Evolutionary conservation across 2,113 vertebrate genomes (phyloP).

Genomic region (Psilopogon haemacephalus): DNA sequence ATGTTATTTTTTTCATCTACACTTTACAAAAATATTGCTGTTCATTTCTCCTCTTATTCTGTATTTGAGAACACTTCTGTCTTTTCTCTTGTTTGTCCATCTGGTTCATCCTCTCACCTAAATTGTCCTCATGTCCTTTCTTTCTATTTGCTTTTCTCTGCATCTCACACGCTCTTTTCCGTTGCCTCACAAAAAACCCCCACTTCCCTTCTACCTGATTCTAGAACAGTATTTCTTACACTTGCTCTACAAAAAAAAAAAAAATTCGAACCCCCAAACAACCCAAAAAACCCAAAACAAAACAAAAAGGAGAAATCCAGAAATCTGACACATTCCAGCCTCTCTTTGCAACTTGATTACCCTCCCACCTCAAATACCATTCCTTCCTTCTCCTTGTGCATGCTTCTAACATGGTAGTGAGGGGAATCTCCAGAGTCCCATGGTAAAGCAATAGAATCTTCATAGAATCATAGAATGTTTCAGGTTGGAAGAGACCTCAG

Average conservation of each 20-base stretch:
- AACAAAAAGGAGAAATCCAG: background rate
- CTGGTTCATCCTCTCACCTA: background rate
- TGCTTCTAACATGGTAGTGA: background rate
- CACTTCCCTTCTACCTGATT: background rate
- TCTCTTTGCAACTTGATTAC: background rate
- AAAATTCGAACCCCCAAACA: fast-evolving
- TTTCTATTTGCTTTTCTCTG: background rate
- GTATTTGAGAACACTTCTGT: background rate
- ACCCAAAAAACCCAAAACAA: background rate
- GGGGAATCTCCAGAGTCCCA: background rate
- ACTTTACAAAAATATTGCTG: background rate
- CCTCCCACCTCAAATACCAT: background rate
- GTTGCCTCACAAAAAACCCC: background rate
- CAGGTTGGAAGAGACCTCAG: too few species aligned
- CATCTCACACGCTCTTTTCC: background rate
- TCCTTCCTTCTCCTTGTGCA: background rate
- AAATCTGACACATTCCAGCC: background rate
- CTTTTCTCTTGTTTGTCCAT: background rate
- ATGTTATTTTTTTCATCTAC: background rate
- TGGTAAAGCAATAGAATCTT: background rate
- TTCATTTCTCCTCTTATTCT: background rate
- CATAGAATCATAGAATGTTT: too few species aligned
- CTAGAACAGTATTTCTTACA: background rate
- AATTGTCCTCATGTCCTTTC: background rate
- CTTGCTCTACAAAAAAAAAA: background rate